Percentiles rank a stretch among this genome's conserved stretches.
Conservation (phyloP, 2,888 invertebrate species). For the Oscheius sp. region DNA sequence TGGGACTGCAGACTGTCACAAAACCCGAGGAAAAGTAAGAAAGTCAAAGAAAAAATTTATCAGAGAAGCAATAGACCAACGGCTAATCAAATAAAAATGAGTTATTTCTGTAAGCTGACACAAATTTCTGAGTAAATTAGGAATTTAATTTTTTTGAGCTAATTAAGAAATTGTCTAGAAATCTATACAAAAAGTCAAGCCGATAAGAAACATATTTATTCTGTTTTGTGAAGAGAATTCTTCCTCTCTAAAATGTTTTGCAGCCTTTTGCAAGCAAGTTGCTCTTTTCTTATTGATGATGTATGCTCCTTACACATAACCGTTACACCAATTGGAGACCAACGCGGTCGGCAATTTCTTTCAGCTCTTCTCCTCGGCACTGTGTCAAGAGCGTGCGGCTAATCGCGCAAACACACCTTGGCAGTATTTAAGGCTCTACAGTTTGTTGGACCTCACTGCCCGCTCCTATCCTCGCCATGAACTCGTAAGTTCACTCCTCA, state of each 20-base stretch:
- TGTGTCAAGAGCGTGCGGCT: conserved; percentile 25
- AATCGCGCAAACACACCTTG: conserved; percentile 22
- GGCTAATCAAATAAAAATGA: not conserved
- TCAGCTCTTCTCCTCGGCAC: conserved; percentile 19
- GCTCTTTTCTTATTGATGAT: not conserved
- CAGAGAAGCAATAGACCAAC: not conserved
- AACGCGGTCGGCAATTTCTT: conserved; percentile 7
- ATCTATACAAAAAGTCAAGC: no score
- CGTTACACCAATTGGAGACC: not conserved
- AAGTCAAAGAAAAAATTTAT: not conserved
- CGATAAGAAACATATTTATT: no score
- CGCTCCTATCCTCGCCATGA: conserved; percentile 20
- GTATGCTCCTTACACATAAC: not conserved
- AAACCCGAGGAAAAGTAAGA: conserved; percentile 6
- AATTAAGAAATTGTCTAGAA: not conserved
- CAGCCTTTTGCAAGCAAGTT: no score
- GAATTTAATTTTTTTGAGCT: no score
- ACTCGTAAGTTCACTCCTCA: conserved; percentile 11
- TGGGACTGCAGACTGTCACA: conserved; percentile 20
- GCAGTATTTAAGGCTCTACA: conserved; percentile 18
- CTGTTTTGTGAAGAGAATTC: no score
- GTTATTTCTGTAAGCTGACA: no score
- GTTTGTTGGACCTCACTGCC: conserved; percentile 18
- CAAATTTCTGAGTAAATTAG: no score
- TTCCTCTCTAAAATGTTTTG: no score